Evolutionary conservation across 2,113 vertebrate species (phyloP).

Genomic region (Phainopepla nitens): DNA sequence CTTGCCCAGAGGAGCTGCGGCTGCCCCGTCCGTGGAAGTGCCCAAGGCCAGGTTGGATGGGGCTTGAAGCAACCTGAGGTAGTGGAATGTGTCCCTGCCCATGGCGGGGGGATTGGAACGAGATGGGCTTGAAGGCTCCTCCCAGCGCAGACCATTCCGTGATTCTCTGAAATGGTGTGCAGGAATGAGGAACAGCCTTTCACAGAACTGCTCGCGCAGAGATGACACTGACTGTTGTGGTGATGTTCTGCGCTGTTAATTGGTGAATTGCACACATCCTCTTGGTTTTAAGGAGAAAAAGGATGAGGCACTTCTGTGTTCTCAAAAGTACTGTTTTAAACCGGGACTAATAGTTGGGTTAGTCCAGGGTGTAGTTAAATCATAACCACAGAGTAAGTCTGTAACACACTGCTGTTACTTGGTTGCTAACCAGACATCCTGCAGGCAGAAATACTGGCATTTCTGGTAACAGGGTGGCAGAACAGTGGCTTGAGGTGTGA

Average conservation of each 20-base stretch:
- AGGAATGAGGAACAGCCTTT: not conserved
- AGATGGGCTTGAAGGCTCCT: not conserved
- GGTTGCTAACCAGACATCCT: not conserved
- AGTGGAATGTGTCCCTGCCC: not conserved
- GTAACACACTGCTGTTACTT: not conserved
- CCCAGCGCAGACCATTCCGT: not conserved
- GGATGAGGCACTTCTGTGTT: not conserved
- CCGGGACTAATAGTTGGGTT: not conserved
- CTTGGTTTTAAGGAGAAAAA: not conserved
- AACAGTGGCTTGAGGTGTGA: not conserved
- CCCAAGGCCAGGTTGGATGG: not conserved
- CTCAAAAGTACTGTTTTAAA: not conserved
- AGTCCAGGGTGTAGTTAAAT: rapidly evolving
- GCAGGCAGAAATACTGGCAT: not conserved
- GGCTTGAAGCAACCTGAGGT: not conserved
- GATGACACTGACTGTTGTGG: rapidly evolving
- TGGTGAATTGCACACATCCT: not conserved
- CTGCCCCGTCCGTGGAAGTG: not conserved
- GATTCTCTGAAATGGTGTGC: not conserved
- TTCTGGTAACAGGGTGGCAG: not conserved
- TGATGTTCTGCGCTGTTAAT: too few species aligned
- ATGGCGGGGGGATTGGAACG: not conserved
- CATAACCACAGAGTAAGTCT: not conserved
- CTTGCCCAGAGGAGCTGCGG: not conserved
- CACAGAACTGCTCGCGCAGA: not conserved